phyloP scores from a whole-genome alignment of 2,113 vertebrate genomes.

The Macheiramphus alcinus region DNA sequence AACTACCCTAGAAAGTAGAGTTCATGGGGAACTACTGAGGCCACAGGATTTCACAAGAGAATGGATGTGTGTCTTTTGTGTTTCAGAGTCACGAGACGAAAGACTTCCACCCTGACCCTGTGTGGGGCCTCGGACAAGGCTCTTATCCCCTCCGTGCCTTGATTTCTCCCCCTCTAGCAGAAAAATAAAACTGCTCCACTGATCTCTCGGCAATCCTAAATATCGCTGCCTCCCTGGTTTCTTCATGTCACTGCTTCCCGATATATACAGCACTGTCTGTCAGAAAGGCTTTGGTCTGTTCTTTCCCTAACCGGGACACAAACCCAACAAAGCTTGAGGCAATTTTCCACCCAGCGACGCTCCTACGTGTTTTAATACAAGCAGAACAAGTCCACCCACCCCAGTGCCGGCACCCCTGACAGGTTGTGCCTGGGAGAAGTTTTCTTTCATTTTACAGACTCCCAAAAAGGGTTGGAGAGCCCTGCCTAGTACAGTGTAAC shows the following conservation, averaged over 20 bases:
- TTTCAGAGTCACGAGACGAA: not conserved
- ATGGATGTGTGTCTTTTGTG: not conserved
- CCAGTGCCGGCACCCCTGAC: not conserved
- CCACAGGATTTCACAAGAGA: not conserved
- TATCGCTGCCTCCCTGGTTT: not conserved
- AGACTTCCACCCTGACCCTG: not conserved
- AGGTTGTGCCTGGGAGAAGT: not conserved
- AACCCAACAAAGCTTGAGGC: not conserved
- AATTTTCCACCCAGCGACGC: not conserved
- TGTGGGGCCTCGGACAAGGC: not conserved
- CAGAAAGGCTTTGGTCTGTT: not conserved
- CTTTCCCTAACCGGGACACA: not conserved
- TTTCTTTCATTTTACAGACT: not conserved
- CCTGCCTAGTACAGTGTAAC: not conserved
- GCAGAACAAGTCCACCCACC: not conserved
- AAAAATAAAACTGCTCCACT: not conserved
- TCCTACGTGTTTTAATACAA: not conserved
- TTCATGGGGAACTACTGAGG: not conserved
- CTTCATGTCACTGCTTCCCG: not conserved
- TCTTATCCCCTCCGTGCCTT: not conserved
- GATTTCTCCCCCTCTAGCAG: not conserved
- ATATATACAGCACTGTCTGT: accelerated
- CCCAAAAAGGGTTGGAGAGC: not conserved
- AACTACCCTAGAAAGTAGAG: not conserved
- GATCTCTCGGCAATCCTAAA: not conserved